phyloP scores from a whole-genome alignment of 1,140 invertebrate species.

The Lamellibrachia luymesi region DNA sequence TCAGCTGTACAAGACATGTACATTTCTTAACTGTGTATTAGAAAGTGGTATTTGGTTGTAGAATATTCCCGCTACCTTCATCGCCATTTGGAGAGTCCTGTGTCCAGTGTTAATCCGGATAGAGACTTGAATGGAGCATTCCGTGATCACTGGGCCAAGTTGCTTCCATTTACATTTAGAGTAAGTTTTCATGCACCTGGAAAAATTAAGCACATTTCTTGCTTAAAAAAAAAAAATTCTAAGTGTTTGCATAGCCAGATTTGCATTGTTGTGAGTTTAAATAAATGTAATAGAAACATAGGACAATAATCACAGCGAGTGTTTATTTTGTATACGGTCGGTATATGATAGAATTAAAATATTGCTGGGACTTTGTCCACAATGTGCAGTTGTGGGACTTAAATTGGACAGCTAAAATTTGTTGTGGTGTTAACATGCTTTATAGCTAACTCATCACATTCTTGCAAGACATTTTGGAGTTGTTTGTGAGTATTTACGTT shows the following conservation, averaged over 20 bases:
- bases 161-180: slow-evolving; percentile 40
- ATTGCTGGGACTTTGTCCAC: no score
- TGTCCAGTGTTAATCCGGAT: slow-evolving; percentile 38
- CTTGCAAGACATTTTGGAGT: no score
- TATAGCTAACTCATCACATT: no score
- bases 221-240: not conserved
- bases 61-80: slow-evolving; percentile 50
- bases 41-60: slow-evolving; percentile 25
- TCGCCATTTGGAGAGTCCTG: slow-evolving; percentile 38
- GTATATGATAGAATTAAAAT: no score
- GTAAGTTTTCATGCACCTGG: slow-evolving; percentile 25
- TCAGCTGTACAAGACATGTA: not conserved
- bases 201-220: not conserved
- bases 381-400: no score
- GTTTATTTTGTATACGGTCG: no score
- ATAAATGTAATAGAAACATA: not conserved
- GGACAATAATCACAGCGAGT: no score
- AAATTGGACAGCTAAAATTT: no score
- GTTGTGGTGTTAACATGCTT: no score
- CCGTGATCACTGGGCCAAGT: slow-evolving; percentile 43
- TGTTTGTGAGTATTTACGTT: no score
- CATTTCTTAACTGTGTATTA: not conserved
- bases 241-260: not conserved
- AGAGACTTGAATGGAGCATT: slow-evolving; percentile 38
- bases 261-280: not conserved